Base-by-base conservation (phyloP, 2,113 vertebrate species). In the Microtus oregoni region DNA sequence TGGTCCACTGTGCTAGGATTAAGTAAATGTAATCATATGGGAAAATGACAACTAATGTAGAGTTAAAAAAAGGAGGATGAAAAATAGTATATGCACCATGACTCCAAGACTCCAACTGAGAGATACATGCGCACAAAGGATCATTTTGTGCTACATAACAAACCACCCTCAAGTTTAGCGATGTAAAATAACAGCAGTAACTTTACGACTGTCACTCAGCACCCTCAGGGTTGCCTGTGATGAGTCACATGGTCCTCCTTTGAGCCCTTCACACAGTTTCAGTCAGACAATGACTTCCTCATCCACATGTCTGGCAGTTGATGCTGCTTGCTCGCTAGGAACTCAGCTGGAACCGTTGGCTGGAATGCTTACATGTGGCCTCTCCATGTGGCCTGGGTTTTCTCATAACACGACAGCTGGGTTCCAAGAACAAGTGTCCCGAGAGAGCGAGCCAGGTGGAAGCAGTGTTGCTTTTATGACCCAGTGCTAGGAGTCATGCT, bases 341-440 rank as follows among this genome's bases (percentile, higher is more conserved):
- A 79, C 55, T 75, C 28, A 38, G 47, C 87, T 95, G 61, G 22
- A 90, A 50, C 22, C 73, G 85, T 94, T n/a, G 91, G 72, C 30
- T 94, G 72, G 89, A 89, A 94, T 28, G 47, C 77, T 92, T 91
- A 86, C 89, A 86, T 79, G 44, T 86, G 87, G 81, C 73, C 83
- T 96, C 28, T 96, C 81, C 41, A 76, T 93, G 75, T 95, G 89
- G 78, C 65, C 92, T 89, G 72, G 44, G 65, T 93, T 91, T 96
- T 19, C 63, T 95, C 72, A 94, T 79, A 65, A 79, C n/a, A 67
- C 47, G 55, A 83, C 24, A 76, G 63, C 82, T 96, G 70, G 52
- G 50, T 93, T 95, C 70, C 87, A 93, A 88, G 91, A 94, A 89
- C 44, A 89, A 92, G 78, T 94, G 47, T 91, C 32, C 61, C 35